Evolutionary conservation across 2,113 vertebrate species (phyloP), one percentile per base, ranked within the genome.

Genomic region (Meles meles): DNA sequence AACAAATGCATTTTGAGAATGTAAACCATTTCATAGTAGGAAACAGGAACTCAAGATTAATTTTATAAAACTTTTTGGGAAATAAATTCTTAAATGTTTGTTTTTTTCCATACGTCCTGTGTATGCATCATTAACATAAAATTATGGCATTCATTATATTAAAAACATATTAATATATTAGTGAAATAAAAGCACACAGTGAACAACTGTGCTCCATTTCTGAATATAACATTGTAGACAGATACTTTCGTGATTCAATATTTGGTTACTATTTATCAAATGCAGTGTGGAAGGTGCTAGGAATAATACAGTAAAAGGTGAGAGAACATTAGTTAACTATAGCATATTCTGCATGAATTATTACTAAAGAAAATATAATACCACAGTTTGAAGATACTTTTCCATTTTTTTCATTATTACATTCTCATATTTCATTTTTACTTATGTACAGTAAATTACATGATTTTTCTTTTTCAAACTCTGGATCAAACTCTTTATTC

Each of bases 331-430:
- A 59, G 93, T 80, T 71, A 88, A 71, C 44, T 82, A 85, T 88
- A 93, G 88, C 23, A 44, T 72, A 23, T 85, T 85, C 12, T 61
- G 61, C 57, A 61, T 31, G 61, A 21, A 29, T 31, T 92, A 67
- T 92, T 86, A 27, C 29, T 96, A 85, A 93, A 97, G 25, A 98
- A 88, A 93, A 93, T 42, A 96, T 44, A 61, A 61, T 44, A 84
- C 27, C 39, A 59, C 61, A 91, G 39, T 92, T 81, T 65, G 84
- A 98, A 97, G 47, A 39, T 86, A 61, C 5, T 25, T 87, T 86
- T 55, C 31, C 20, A 84, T 84, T 44, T 79, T 55, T 93, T 91
- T 82, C 65, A 92, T 85, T 71, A 93, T 34, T 93, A 86, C 34
- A 55, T 59, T 82, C 72, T 94, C 69, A 57, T 59, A 69, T 34